Evolutionary conservation across 2,113 vertebrate species (phyloP).

Genomic region (Megatriorchis doriae): DNA sequence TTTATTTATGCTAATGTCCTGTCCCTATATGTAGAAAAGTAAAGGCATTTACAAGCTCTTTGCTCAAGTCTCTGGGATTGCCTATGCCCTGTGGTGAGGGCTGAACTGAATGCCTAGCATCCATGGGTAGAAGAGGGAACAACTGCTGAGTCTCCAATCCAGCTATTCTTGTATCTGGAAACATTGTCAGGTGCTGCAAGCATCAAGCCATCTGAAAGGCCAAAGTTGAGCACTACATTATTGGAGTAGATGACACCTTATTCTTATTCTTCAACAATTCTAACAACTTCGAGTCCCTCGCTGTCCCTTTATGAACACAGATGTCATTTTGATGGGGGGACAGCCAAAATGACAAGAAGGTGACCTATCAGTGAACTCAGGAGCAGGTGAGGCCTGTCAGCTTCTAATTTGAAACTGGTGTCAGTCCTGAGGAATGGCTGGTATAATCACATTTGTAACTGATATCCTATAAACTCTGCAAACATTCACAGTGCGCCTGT

Average conservation of each 20-base stretch:
- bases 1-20: neutral
- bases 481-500: conserved; percentile 49
- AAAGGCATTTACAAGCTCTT: neutral
- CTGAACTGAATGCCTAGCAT: neutral
- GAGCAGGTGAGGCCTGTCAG: conserved; percentile 79
- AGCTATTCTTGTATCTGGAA: conserved; percentile 46
- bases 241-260: conserved; percentile 54
- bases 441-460: conserved; percentile 77
- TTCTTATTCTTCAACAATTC: conserved; percentile 68
- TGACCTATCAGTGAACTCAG: conserved; percentile 85
- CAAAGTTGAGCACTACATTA: conserved; percentile 65
- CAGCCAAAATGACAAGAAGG: conserved; percentile 66
- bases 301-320: conserved; percentile 69
- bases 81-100: neutral
- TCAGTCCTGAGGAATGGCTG: conserved; percentile 75
- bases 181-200: conserved; percentile 3
- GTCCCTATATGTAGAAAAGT: neutral
- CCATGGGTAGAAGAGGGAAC: neutral
- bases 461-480: conserved; percentile 66
- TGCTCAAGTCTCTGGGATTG: neutral
- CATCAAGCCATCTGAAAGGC: conserved; percentile 45
- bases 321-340: conserved; percentile 68
- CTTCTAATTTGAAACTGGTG: conserved; percentile 82
- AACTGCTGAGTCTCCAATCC: neutral
- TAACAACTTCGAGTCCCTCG: conserved; percentile 47